Evolutionary conservation across 2,797 vertebrate genomes (phyloP).

Genomic region (Trematomus bernacchii): DNA sequence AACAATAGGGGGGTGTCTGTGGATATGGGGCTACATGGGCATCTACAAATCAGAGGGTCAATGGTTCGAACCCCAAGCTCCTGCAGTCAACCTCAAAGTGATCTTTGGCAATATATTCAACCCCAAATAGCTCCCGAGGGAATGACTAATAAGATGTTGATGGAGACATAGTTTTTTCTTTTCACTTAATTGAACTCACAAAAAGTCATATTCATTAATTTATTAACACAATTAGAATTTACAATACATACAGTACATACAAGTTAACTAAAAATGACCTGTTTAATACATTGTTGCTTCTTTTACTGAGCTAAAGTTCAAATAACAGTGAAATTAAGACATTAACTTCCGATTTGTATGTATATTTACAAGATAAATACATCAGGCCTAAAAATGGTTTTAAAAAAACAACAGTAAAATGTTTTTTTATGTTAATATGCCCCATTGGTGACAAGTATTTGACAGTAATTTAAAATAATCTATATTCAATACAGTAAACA

Average conservation of each 20-base stretch:
- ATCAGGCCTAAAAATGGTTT: constrained; percentile 38
- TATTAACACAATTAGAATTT: constrained; percentile 56
- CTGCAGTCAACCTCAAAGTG: no score
- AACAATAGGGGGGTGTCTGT: no score
- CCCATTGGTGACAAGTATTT: constrained; percentile 13
- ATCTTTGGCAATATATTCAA: no score
- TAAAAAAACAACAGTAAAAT: constrained; percentile 52
- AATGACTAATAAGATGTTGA: neutral
- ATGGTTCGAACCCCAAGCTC: no score
- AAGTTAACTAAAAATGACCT: neutral
- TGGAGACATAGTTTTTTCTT: neutral
- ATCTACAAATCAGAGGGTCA: no score
- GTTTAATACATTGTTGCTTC: constrained; percentile 29
- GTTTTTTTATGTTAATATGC: constrained; percentile 12
- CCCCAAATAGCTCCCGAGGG: no score
- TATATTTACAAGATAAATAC: constrained; percentile 73
- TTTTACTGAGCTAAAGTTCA: constrained; percentile 37
- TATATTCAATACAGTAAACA: constrained; percentile 36
- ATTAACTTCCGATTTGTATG: constrained; percentile 22
- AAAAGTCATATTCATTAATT: constrained; percentile 47
- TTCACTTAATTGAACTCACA: neutral
- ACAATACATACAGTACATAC: constrained; percentile 38
- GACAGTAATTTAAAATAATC: constrained; percentile 9
- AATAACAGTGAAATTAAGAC: constrained; percentile 63
- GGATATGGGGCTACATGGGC: no score